Evolutionary conservation across 2,888 invertebrate species (phyloP).

Genomic region (Schizaphis graminum): DNA sequence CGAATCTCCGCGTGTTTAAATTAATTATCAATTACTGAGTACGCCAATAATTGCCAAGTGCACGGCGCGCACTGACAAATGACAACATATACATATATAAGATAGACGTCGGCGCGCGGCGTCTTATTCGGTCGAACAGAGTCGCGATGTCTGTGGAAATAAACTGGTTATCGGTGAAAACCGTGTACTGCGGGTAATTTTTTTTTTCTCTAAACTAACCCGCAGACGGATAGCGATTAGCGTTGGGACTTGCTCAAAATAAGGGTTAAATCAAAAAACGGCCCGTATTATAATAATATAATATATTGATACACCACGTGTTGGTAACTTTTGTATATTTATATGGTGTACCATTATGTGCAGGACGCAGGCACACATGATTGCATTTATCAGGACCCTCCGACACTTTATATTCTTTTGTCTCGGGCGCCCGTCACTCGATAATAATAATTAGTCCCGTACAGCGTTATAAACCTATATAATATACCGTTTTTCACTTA

Average conservation of each 20-base stretch:
- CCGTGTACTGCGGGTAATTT: too few relatives aligned
- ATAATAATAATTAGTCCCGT: neutral
- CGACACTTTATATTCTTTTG: constrained; percentile 12
- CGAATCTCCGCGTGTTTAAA: too few relatives aligned
- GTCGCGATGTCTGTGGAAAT: too few relatives aligned
- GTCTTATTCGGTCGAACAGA: too few relatives aligned
- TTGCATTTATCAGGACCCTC: neutral
- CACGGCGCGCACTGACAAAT: too few relatives aligned
- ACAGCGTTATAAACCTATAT: neutral
- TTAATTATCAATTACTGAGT: too few relatives aligned
- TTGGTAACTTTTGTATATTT: neutral
- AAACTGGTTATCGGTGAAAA: too few relatives aligned
- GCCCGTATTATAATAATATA: neutral
- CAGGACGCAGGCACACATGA: neutral
- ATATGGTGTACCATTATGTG: neutral
- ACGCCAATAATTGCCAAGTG: too few relatives aligned
- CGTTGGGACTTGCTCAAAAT: neutral
- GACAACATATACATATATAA: too few relatives aligned
- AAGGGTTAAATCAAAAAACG: neutral
- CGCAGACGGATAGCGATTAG: too few relatives aligned
- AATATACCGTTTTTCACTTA: neutral
- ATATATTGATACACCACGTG: neutral
- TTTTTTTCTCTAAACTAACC: too few relatives aligned
- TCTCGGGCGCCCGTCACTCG: neutral
- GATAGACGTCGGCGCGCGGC: too few relatives aligned